These are phyloP conservation scores for Drosophila nr. medialis DNA, from an alignment of 2,888 invertebrate species.

Conservation along the genomic window DNA sequence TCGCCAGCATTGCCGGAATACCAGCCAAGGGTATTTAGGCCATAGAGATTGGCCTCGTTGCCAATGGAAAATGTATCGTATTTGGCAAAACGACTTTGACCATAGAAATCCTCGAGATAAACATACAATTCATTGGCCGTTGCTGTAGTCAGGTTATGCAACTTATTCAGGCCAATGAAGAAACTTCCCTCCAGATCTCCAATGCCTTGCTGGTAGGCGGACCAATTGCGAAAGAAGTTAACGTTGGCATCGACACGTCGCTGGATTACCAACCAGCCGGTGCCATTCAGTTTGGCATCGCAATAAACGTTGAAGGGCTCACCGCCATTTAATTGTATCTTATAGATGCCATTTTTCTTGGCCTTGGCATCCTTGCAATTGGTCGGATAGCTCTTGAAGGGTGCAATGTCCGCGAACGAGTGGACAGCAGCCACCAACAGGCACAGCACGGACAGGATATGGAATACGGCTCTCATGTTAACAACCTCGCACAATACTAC, in stretches of 20 bases:
- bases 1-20: conserved; percentile 89
- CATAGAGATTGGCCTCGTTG: conserved; percentile 87
- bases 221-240: conserved; percentile 88
- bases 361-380: conserved; percentile 45
- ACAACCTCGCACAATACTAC: not conserved
- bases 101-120: conserved; percentile 87
- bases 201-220: conserved; percentile 88
- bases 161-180: conserved; percentile 89
- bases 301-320: conserved; percentile 86
- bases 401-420: conserved; percentile 8
- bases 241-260: conserved; percentile 88
- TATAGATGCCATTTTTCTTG: conserved; percentile 46
- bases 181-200: conserved; percentile 89
- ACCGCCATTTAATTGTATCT: conserved; percentile 40
- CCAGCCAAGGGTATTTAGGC: conserved; percentile 87
- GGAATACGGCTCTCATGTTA: conserved; percentile 20
- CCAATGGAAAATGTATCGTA: conserved; percentile 88
- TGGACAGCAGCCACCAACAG: conserved; percentile 18
- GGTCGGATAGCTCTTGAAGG: conserved; percentile 38
- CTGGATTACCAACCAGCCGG: conserved; percentile 89
- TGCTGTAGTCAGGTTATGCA: conserved; percentile 85
- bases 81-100: conserved; percentile 86
- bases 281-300: conserved; percentile 86
- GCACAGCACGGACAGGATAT: conserved; percentile 22
- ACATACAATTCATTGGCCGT: conserved; percentile 86